Base-by-base conservation (phyloP, 2,888 invertebrate species). In the Artemia sp. region DNA sequence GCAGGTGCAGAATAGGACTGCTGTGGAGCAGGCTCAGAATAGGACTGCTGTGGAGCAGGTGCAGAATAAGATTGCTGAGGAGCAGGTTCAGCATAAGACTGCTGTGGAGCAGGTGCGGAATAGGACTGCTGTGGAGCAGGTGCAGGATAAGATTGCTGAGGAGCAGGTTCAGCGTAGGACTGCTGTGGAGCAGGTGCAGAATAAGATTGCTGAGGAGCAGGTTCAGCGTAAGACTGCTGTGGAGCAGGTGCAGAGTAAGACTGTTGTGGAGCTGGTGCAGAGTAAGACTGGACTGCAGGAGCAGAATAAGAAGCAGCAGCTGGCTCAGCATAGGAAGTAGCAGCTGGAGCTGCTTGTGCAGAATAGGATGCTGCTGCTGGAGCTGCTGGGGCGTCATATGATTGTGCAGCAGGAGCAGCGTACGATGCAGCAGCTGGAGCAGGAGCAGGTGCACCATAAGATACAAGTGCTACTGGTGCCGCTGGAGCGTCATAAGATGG, bases 361-460 rank as follows among this genome's bases (percentile, higher is more conserved):
- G 64, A 58, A 24, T 58, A 58, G 2, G 64, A 58, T 8, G 70
- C 66, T 1, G 70, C 67, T 50, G 69, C 50, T 8, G 70, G 69
- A 3, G 70, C 67, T 50, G 69, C 50, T 51, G 69, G 69, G 9
- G 70, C 68, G 11, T 68, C 67, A 66, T 70, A 70, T 1, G 68
- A 66, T 12, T 68, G 69, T 3, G 70, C 67, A 53, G 69, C 50
- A 50, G 69, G 69, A 9, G 70, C 68, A 4, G 70, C 67, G 52
- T 70, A 70, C 0, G 68, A 66, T 12, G 70, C 38, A 66, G 69
- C 68, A 9, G 70, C 51, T 7, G 58, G 66, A n/a, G 53, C 68
- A 19, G 68, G 51, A 24, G 67, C 8, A 19, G 52, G 38, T 52
- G 68, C 52, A 1, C 52, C 10, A 38, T 52, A 68, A 12, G 52